Percentiles rank a stretch among this genome's conserved stretches.
Evolutionary conservation across 2,888 invertebrate species (phyloP).

Genomic region (Catocala fraxini): DNA sequence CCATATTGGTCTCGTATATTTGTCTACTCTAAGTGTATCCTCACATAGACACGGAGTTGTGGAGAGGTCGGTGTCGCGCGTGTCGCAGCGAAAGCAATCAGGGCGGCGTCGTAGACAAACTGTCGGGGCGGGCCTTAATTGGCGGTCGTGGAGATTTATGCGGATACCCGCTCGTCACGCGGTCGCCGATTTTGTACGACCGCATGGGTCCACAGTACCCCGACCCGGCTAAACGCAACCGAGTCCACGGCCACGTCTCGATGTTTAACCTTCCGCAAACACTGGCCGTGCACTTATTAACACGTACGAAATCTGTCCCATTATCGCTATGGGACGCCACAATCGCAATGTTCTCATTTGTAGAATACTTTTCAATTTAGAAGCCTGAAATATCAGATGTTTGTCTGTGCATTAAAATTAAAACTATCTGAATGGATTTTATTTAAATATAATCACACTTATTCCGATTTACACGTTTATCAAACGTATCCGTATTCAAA

Average conservation of each 20-base stretch:
- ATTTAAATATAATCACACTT: too few relatives aligned
- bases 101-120: conserved; percentile 85
- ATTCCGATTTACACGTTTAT: too few relatives aligned
- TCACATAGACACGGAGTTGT: conserved; percentile 46
- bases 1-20: conserved; percentile 48
- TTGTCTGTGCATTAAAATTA: too few relatives aligned
- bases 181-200: conserved; percentile 66
- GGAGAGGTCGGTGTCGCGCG: conserved; percentile 55
- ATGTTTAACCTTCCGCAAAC: conserved; percentile 56
- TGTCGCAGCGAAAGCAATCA: conserved; percentile 84
- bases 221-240: conserved; percentile 34
- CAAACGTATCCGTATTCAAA: too few relatives aligned
- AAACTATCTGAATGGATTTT: too few relatives aligned
- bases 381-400: too few relatives aligned
- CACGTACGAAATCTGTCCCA: conserved; percentile 40
- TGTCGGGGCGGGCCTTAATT: conserved; percentile 86
- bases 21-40: conserved; percentile 46
- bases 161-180: conserved; percentile 80
- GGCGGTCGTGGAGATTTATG: conserved; percentile 87
- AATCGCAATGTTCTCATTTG: conserved; percentile 25
- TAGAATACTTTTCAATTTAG: neutral
- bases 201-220: conserved; percentile 50
- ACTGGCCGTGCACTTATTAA: conserved; percentile 55
- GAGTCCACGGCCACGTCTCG: conserved; percentile 24
- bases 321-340: conserved; percentile 28